Evolutionary conservation across 2,797 vertebrate species (phyloP), one percentile per base, ranked within the genome.

Genomic region (Philypnodon macrostomus): DNA sequence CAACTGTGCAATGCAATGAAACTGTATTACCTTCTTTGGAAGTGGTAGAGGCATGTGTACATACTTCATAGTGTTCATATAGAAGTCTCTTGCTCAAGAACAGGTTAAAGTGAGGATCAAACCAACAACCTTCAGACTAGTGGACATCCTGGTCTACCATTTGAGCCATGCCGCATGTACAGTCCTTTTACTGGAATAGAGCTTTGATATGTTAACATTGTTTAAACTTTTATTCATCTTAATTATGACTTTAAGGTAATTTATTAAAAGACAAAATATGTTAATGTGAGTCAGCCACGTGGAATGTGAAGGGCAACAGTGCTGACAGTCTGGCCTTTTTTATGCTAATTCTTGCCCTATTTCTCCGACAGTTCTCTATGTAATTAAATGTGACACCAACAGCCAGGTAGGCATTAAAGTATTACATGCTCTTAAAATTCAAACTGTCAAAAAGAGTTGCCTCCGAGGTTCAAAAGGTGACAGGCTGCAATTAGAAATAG

Each of bases 171-270:
- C n/a, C n/a, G n/a, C n/a, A n/a, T n/a, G n/a, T n/a, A n/a, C n/a
- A n/a, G n/a, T n/a, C n/a, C n/a, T n/a, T n/a, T n/a, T n/a, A n/a
- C n/a, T n/a, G n/a, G n/a, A n/a, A n/a, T n/a, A n/a, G n/a, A n/a
- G n/a, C n/a, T n/a, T n/a, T n/a, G n/a, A n/a, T n/a, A n/a, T n/a
- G n/a, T n/a, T n/a, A 18, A 30, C 16, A 10, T 18, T 11, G 30
- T 24, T 65, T 70, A 40, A 63, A 52, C 29, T 38, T 41, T 60
- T 1, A 47, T 51, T 23, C 1, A 51, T 53, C 42, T 56, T 47
- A 41, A 64, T 59, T 19, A 35, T 30, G 11, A 29, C 11, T 21
- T 42, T 38, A 29, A 9, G 29, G 29, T 65, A 10, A 45, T 49
- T 53, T 35, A 47, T 48, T 42, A 26, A 55, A 47, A 60, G 48